These are phyloP conservation scores for Acleris laterana DNA, from an alignment of 2,888 invertebrate species.

Conservation along the genomic window DNA sequence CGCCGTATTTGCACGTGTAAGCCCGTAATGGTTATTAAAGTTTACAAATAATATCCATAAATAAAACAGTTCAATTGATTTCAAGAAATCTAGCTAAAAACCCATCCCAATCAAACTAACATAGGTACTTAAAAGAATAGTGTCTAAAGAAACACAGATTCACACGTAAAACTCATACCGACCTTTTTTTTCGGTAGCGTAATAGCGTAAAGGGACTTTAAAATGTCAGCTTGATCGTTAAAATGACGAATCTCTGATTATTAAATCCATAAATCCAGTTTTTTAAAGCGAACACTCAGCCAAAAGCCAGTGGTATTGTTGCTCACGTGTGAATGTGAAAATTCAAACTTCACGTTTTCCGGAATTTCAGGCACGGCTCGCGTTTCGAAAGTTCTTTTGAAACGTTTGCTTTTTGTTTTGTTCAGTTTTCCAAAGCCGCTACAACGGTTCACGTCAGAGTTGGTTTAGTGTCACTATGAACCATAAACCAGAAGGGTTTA, in stretches of 20 bases:
- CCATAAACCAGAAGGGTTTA: no score
- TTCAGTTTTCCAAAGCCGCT: neutral
- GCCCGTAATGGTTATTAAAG: no score
- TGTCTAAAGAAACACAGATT: no score
- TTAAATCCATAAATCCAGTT: neutral
- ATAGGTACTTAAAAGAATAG: no score
- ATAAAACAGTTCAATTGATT: no score
- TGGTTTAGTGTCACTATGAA: no score
- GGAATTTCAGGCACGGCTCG: neutral
- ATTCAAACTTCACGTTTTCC: neutral
- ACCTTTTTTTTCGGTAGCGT: no score
- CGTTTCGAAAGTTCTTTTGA: neutral
- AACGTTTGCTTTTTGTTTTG: conserved; percentile 1
- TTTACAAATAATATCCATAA: no score
- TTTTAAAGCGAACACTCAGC: neutral
- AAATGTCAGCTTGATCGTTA: neutral
- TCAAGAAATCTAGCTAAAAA: no score
- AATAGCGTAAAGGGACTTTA: neutral
- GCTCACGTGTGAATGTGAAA: neutral
- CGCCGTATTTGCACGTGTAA: no score
- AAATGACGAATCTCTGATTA: neutral
- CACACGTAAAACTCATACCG: no score
- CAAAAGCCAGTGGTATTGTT: neutral
- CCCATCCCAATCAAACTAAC: no score
- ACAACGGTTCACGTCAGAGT: neutral